Percentiles rank a stretch among this genome's conserved stretches.
These are phyloP conservation scores for Myocastor coypus DNA, from an alignment of 2,113 vertebrate species.

Conservation along the genomic window DNA sequence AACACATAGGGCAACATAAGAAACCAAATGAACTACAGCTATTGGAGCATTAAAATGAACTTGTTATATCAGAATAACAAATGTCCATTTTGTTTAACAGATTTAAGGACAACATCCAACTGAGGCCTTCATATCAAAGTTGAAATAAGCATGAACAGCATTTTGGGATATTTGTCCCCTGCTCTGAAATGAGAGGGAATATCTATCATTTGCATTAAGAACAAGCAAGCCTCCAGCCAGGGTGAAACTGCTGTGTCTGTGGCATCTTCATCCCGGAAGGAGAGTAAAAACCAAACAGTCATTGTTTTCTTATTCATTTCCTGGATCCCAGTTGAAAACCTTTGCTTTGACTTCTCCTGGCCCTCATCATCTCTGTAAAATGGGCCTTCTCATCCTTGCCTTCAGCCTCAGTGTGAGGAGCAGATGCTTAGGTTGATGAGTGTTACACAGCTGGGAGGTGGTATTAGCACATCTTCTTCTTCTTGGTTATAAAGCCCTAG, in stretches of 20 bases:
- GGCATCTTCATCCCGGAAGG: background rate
- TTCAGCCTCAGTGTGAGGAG: background rate
- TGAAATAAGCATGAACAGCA: background rate
- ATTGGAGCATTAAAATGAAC: constrained; percentile 23
- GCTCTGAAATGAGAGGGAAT: background rate
- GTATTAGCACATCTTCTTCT: background rate
- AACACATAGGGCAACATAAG: background rate
- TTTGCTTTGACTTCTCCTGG: background rate
- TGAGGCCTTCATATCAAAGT: background rate
- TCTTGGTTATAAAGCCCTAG: background rate
- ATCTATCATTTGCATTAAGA: background rate
- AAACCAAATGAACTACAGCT: background rate
- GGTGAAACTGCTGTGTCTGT: background rate
- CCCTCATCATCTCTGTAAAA: background rate
- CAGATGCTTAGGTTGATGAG: background rate
- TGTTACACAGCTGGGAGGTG: too few relatives aligned
- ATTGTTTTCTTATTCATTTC: background rate
- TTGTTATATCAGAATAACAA: background rate
- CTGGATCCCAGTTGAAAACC: background rate
- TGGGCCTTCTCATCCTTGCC: background rate
- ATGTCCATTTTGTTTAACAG: background rate
- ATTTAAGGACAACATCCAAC: constrained; percentile 1
- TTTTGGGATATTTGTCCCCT: background rate
- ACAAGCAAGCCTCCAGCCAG: background rate
- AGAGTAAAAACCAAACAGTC: background rate